Percentiles rank a stretch among this genome's conserved stretches.
Evolutionary conservation across 2,113 vertebrate genomes (phyloP).

Genomic region (Rhinichthys klamathensis): DNA sequence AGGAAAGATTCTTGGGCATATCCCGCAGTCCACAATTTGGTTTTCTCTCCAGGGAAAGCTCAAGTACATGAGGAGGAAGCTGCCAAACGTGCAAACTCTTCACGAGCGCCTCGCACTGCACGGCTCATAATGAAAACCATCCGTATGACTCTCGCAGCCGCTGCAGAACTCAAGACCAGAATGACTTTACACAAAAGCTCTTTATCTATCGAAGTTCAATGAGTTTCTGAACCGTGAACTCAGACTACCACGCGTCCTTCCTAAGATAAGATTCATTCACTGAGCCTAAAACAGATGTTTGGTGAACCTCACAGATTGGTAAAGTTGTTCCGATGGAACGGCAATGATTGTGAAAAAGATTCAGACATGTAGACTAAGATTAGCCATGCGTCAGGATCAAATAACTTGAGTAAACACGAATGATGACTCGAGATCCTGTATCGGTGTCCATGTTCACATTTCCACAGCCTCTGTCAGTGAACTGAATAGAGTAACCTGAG

Average conservation of each 20-base stretch:
- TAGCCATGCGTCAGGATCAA: neutral
- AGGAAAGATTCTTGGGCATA: slow-evolving; percentile 12
- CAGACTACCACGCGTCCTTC: slow-evolving; percentile 1
- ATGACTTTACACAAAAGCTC: slow-evolving; percentile 26
- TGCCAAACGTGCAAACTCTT: slow-evolving; percentile 30
- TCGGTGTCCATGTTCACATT: neutral
- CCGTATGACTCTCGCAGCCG: neutral
- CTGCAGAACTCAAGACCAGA: neutral
- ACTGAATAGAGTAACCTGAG: neutral
- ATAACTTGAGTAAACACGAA: neutral
- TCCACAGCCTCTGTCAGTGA: neutral
- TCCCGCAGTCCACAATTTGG: neutral
- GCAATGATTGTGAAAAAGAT: neutral
- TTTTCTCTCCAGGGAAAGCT: slow-evolving; percentile 12
- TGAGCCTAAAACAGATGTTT: slow-evolving; percentile 33
- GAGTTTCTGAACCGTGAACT: slow-evolving; percentile 2
- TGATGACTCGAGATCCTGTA: neutral
- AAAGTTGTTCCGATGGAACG: neutral
- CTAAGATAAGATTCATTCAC: neutral
- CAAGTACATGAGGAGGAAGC: slow-evolving; percentile 9
- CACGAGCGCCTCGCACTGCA: neutral
- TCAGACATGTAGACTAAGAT: neutral
- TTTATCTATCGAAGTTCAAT: slow-evolving; percentile 10
- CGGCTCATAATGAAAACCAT: slow-evolving; percentile 33
- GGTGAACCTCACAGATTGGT: neutral